phyloP scores from a whole-genome alignment of 2,888 invertebrate species.

The Drymonia ruficornis region DNA sequence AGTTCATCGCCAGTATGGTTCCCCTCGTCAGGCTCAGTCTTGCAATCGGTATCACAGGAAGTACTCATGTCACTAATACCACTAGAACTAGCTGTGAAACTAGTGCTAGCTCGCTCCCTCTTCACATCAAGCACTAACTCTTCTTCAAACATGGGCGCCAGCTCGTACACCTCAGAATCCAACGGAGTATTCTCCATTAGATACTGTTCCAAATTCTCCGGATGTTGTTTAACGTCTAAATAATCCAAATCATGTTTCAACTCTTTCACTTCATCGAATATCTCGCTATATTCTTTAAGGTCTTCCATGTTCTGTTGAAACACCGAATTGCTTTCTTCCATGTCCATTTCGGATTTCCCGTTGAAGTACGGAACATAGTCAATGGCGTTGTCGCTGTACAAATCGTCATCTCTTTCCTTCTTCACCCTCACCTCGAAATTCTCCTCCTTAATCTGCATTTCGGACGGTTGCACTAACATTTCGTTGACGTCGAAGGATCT shows the following conservation, averaged over 20 bases:
- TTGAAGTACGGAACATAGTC: constrained; percentile 76
- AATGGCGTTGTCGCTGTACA: constrained; percentile 76
- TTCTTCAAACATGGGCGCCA: constrained; percentile 75
- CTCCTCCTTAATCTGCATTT: constrained; percentile 72
- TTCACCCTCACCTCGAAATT: constrained; percentile 61
- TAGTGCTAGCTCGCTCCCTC: constrained; percentile 79
- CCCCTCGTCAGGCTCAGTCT: constrained; percentile 76
- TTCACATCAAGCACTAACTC: constrained; percentile 71
- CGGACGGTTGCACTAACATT: constrained; percentile 63
- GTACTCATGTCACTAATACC: constrained; percentile 79
- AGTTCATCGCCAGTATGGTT: constrained; percentile 78
- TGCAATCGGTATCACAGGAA: constrained; percentile 66
- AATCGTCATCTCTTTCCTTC: constrained; percentile 64
- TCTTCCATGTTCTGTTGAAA: constrained; percentile 85
- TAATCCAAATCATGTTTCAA: constrained; percentile 71
- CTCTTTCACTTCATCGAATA: constrained; percentile 67
- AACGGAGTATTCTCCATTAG: constrained; percentile 75
- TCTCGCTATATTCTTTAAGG: constrained; percentile 80
- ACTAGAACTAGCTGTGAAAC: constrained; percentile 80
- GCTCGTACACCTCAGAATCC: constrained; percentile 67
- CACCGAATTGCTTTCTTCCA: constrained; percentile 73
- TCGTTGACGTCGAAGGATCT: constrained; percentile 79
- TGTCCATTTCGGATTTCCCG: constrained; percentile 62
- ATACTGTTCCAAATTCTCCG: constrained; percentile 71
- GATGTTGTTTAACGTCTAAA: constrained; percentile 71